Percentiles rank a stretch among this genome's conserved stretches.
Evolutionary conservation across 2,113 vertebrate genomes (phyloP).

Genomic region (Neolamprologus kungweensis): DNA sequence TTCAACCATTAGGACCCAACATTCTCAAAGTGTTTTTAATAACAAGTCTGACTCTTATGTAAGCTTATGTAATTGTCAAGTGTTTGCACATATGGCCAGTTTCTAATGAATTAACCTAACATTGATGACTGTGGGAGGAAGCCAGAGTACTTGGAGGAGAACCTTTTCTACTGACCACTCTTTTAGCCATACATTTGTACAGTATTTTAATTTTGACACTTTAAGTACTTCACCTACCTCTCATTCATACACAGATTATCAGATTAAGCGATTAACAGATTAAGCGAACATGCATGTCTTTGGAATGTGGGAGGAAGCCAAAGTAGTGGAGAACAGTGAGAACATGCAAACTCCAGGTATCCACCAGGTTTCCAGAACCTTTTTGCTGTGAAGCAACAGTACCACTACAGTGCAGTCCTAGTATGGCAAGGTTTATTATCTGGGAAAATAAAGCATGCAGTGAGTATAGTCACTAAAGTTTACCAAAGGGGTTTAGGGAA

Average conservation of each 20-base stretch:
- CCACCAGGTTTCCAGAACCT: not conserved
- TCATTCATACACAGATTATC: not conserved
- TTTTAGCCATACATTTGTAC: not conserved
- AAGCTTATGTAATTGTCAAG: not conserved
- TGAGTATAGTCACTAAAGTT: not conserved
- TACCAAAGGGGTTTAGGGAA: not conserved
- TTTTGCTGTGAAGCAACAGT: not conserved
- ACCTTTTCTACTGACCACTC: not conserved
- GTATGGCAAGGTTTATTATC: not conserved
- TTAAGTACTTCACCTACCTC: not conserved
- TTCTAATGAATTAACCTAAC: not conserved
- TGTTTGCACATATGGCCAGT: not conserved
- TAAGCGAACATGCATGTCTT: not conserved
- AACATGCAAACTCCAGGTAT: not conserved
- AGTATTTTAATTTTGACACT: not conserved
- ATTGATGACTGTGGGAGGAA: not conserved
- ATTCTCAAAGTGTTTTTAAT: not conserved
- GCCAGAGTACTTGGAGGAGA: not conserved
- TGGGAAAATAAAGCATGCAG: not conserved
- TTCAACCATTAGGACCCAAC: not conserved
- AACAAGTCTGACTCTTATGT: not conserved
- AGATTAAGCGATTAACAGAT: not conserved
- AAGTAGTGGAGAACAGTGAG: not conserved
- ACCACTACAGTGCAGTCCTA: not conserved
- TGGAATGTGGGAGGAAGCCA: not conserved